Percentiles rank a stretch among this genome's conserved stretches.
phyloP scores from a whole-genome alignment of 2,113 vertebrate species.

The Protobothrops flavoviridis region DNA sequence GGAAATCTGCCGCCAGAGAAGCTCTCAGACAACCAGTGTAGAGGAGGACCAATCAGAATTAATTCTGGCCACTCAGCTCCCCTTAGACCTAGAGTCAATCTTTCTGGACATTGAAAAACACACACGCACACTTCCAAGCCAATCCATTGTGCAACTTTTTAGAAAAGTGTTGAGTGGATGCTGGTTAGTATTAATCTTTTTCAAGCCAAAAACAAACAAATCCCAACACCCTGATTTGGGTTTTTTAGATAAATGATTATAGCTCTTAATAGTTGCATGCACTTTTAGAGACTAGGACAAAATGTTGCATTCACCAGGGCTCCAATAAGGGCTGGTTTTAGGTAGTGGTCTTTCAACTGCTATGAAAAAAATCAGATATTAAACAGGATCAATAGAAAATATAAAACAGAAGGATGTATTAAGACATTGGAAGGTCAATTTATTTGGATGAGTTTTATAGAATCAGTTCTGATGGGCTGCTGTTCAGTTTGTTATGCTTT shows the following conservation, averaged over 20 bases:
- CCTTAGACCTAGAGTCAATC: not conserved
- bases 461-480: not conserved
- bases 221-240: not conserved
- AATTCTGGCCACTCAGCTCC: not conserved
- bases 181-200: not conserved
- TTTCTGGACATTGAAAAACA: not conserved
- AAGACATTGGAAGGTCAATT: not conserved
- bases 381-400: not conserved
- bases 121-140: not conserved
- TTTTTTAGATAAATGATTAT: not conserved
- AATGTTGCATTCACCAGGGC: not conserved
- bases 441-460: not conserved
- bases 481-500: not conserved
- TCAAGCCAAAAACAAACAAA: not conserved
- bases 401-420: not conserved
- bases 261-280: not conserved
- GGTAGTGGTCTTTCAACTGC: not conserved
- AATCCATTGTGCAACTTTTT: not conserved
- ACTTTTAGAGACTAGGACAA: not conserved
- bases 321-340: not conserved
- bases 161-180: not conserved
- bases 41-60: not conserved
- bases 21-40: not conserved
- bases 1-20: not conserved
- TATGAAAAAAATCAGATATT: not conserved